A percentile compares a stretch with the other conserved stretches of the same genome.
Conservation (phyloP, 2,797 vertebrate species). For the Sebastes vulpes region DNA sequence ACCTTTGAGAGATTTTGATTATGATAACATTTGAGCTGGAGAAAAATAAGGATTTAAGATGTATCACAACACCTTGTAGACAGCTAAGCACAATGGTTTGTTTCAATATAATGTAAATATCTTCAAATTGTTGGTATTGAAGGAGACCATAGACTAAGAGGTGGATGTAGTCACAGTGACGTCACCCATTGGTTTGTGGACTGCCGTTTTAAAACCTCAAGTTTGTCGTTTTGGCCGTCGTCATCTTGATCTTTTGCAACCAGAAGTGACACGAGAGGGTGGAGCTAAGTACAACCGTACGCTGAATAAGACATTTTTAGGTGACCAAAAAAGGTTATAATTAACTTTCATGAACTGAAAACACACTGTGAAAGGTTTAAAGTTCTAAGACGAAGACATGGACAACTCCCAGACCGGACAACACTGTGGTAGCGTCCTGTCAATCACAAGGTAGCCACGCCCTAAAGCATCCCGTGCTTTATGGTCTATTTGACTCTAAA, state of each 20-base stretch:
- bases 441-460: not conserved
- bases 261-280: accelerated
- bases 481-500: no score
- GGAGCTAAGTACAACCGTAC: not conserved
- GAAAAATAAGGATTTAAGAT: not conserved
- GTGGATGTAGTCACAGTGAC: not conserved
- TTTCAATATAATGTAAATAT: not conserved
- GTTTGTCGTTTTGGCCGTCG: not conserved
- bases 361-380: not conserved
- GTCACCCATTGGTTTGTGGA: no score
- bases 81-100: not conserved
- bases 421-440: no score
- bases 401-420: no score
- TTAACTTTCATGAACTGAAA: not conserved
- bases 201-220: no score
- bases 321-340: not conserved
- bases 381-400: not conserved
- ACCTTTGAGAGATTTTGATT: not conserved
- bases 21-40: not conserved
- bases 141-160: not conserved
- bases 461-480: not conserved
- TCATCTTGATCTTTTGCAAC: not conserved
- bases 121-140: not conserved
- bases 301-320: not conserved
- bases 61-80: not conserved